Conservation (phyloP, 2,888 invertebrate genomes). For the Neria commutata region DNA sequence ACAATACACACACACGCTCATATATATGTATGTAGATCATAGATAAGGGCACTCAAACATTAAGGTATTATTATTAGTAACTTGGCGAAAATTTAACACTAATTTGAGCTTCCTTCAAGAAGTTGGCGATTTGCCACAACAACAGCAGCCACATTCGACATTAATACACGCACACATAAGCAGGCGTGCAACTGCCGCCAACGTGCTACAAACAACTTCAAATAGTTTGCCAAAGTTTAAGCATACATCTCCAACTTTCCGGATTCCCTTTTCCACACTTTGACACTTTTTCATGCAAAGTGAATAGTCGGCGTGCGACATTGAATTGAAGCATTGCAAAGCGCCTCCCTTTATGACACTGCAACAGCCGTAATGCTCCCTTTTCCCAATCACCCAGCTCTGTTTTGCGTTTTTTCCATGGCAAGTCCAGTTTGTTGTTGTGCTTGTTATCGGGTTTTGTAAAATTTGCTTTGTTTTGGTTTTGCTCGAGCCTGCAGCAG, state of each 20-base stretch:
- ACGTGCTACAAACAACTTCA: no score
- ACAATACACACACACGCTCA: no score
- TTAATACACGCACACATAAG: no score
- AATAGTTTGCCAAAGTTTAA: constrained; percentile 56
- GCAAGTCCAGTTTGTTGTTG: constrained; percentile 13
- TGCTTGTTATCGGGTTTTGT: constrained; percentile 24
- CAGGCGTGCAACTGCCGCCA: no score
- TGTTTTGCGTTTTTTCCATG: not conserved
- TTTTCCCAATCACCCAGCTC: not conserved
- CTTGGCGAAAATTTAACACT: no score
- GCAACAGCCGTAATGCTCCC: not conserved
- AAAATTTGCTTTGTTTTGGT: constrained; percentile 33
- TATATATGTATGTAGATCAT: no score
- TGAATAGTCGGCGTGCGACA: constrained; percentile 49
- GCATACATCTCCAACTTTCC: constrained; percentile 62
- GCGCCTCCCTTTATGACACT: constrained; percentile 2
- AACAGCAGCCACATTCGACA: no score
- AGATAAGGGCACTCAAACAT: no score
- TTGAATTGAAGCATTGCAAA: constrained; percentile 31
- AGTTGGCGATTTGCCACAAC: no score
- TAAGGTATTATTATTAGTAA: no score
- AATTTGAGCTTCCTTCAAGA: no score
- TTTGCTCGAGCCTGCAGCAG: no score
- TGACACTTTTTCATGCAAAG: constrained; percentile 39
- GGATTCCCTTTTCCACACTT: constrained; percentile 41